Percentiles rank a stretch among this genome's conserved stretches.
These are phyloP conservation scores for Sorex maritimensis DNA, from an alignment of 2,797 vertebrate species.

Conservation along the genomic window DNA sequence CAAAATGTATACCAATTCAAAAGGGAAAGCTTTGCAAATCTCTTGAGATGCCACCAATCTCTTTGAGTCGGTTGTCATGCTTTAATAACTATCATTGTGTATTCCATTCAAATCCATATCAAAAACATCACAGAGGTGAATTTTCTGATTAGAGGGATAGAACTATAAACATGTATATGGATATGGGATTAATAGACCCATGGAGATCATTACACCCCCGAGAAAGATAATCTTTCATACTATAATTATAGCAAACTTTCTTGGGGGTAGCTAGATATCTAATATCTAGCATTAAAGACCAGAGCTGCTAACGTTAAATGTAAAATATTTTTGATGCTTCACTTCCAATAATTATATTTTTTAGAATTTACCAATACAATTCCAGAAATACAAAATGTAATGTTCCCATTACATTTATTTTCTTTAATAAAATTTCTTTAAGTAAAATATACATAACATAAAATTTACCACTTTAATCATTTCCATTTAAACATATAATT, in stretches of 20 bases:
- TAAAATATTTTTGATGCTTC: constrained; percentile 46
- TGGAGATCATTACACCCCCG: constrained; percentile 79
- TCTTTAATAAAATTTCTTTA: not conserved
- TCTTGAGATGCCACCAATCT: not conserved
- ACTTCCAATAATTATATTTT: constrained; percentile 35
- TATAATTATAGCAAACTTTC: constrained; percentile 62
- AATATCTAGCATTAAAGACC: constrained; percentile 46
- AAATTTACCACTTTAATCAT: constrained; percentile 12
- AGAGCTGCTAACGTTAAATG: constrained; percentile 28
- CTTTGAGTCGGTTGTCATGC: not conserved
- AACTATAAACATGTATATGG: constrained; percentile 81
- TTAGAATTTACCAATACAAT: constrained; percentile 34
- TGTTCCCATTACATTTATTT: constrained; percentile 20
- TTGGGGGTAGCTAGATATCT: constrained; percentile 40
- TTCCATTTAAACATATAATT: not conserved
- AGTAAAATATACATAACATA: not conserved
- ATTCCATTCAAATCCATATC: constrained; percentile 66
- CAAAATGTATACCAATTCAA: not conserved
- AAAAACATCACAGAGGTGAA: constrained; percentile 82
- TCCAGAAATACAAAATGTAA: constrained; percentile 61
- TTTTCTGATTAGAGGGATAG: constrained; percentile 79
- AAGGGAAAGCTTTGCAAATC: constrained; percentile 8
- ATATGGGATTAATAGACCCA: constrained; percentile 80
- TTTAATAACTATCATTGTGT: constrained; percentile 42
- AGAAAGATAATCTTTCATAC: constrained; percentile 72